Conservation (phyloP, 2,888 invertebrate species). For the Chymomyza procnemis region DNA sequence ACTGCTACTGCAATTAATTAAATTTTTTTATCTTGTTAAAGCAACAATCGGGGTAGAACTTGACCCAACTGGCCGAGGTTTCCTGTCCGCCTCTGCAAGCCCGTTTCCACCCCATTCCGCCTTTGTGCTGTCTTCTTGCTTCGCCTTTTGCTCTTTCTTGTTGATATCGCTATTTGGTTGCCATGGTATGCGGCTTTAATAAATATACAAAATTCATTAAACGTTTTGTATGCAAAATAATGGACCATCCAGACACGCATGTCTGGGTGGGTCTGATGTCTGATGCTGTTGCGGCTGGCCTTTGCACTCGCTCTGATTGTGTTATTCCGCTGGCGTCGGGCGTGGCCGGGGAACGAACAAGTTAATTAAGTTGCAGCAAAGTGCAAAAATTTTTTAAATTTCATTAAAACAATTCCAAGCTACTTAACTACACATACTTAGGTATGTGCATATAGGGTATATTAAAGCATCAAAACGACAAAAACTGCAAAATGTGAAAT, state of each 20-base stretch:
- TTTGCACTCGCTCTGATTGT: neutral
- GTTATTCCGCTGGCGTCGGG: neutral
- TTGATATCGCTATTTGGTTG: constrained; percentile 22
- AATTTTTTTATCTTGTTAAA: constrained; percentile 40
- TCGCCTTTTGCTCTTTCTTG: constrained; percentile 26
- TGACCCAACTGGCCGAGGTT: neutral
- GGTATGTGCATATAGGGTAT: too few species aligned
- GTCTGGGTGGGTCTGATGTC: neutral
- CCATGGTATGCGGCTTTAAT: constrained; percentile 55
- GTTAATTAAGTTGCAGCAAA: neutral
- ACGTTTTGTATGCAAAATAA: constrained; percentile 41
- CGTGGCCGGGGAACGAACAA: neutral
- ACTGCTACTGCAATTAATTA: constrained; percentile 64
- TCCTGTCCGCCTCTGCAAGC: neutral
- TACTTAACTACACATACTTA: neutral
- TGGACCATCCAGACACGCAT: constrained; percentile 8
- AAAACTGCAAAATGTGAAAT: too few species aligned
- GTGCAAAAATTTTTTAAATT: neutral
- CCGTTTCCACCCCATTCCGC: neutral
- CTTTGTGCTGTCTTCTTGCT: neutral
- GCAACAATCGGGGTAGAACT: neutral
- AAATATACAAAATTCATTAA: constrained; percentile 60
- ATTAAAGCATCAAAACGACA: too few species aligned
- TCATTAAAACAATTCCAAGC: neutral
- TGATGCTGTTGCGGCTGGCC: neutral